Evolutionary conservation across 2,888 invertebrate genomes (phyloP).

Genomic region (Deroplatys truncata): DNA sequence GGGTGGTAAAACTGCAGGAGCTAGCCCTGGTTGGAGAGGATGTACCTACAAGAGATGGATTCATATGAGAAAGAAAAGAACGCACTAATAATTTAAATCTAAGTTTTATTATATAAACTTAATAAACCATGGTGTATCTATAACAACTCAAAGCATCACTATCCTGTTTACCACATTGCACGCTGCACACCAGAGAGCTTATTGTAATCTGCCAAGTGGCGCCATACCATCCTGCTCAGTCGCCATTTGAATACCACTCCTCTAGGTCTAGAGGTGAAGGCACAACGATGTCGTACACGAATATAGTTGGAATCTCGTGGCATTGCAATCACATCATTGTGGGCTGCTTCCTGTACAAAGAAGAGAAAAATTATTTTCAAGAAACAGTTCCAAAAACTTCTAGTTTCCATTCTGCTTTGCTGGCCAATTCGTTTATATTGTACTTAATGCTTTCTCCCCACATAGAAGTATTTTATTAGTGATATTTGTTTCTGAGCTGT

Average conservation of each 20-base stretch:
- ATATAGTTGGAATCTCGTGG: slow-evolving; percentile 68
- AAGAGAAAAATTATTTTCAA: background rate
- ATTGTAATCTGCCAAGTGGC: slow-evolving; percentile 90
- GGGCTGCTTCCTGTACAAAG: slow-evolving; percentile 66
- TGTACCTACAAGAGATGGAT: too few species aligned
- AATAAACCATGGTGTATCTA: background rate
- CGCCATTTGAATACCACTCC: slow-evolving; percentile 79
- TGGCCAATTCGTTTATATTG: background rate
- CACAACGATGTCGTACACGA: slow-evolving; percentile 73
- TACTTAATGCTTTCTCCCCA: background rate
- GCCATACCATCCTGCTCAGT: slow-evolving; percentile 85
- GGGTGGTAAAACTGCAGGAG: too few species aligned
- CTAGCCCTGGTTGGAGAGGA: too few species aligned
- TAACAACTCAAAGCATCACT: background rate
- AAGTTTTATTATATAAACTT: background rate
- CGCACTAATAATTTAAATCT: background rate
- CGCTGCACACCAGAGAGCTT: slow-evolving; percentile 86
- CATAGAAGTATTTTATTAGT: too few species aligned
- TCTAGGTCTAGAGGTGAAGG: slow-evolving; percentile 80
- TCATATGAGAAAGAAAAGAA: too few species aligned
- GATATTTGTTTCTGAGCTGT: too few species aligned
- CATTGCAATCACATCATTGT: slow-evolving; percentile 68
- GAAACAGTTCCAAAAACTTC: background rate
- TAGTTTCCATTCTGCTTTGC: too few species aligned
- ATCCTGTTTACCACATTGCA: slow-evolving; percentile 75